These are phyloP conservation scores for Nemotelus pantherinus DNA, from an alignment of 2,888 invertebrate species.

Conservation along the genomic window DNA sequence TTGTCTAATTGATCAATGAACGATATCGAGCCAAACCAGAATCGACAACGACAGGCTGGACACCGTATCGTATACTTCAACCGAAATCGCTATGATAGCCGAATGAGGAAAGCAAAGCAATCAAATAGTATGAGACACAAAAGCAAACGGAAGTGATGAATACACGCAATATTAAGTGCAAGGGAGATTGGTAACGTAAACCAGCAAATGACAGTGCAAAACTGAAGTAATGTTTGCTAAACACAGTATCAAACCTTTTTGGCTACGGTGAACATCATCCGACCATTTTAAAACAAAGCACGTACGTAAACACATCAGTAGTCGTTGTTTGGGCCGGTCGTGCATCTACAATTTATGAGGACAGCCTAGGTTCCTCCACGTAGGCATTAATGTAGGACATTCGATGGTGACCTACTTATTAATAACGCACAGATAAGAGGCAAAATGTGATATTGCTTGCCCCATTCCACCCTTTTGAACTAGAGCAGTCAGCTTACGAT, in stretches of 20 bases:
- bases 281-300: conserved; percentile 48
- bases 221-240: conserved; percentile 41
- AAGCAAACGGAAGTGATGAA: conserved; percentile 2
- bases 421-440: conserved; percentile 19
- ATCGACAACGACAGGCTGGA: neutral
- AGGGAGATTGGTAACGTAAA: conserved; percentile 13
- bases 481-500: neutral
- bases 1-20: conserved; percentile 33
- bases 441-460: conserved; percentile 13
- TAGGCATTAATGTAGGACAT: neutral
- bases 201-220: conserved; percentile 42
- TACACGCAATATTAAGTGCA: conserved; percentile 37
- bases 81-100: neutral
- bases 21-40: neutral
- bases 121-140: neutral
- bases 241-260: conserved; percentile 33
- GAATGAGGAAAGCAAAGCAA: neutral
- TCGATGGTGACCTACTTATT: conserved; percentile 28
- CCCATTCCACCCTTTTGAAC: neutral
- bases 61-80: neutral
- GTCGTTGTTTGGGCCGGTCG: conserved; percentile 6
- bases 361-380: neutral
- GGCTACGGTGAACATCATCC: conserved; percentile 39
- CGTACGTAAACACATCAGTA: conserved; percentile 46
- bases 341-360: neutral